Evolutionary conservation across 2,888 invertebrate species (phyloP), one percentile per base, ranked within the genome.

Genomic region (Pristionchus entomophagus): DNA sequence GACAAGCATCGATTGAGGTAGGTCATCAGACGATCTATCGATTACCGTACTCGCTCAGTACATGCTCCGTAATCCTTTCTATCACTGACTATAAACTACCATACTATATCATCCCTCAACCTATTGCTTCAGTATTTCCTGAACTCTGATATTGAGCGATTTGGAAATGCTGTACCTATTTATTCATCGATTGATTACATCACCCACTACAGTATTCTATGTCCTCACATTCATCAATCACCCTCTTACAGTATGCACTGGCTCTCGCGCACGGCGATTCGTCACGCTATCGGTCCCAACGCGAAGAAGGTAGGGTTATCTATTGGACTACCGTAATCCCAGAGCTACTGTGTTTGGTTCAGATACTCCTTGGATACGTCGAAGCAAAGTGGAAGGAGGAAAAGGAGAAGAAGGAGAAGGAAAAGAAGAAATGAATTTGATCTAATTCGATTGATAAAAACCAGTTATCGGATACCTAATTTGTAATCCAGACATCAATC

Each of bases 241-340:
- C n/a, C n/a, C n/a, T n/a, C 78, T 19, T 80, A 51, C 78, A 80
- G 78, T 80, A 80, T 80, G 78, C 78, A 80, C 51, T 80, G 78
- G 78, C 78, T 80, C 19, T 80, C 78, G 51, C 78, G 78, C 78
- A 51, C 78, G 51, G 51, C 51, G 32, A 80, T 80, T 35, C 78
- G 78, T 26, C 51, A 51, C 78, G 49, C 78, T 49, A 80, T 80
- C 17, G 78, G 78, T 80, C 78, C 78, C 78, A 80, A 49, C 29
- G 78, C 51, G 78, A 80, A 80, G 51, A 80, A 80, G 78, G 78
- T 80, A 6, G 4, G 73, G 12, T 0, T 41, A 73, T 73, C 45
- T n/a, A 73, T 73, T 41, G 73, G 19, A 32, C n/a, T 73, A 73
- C 73, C n/a, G 73, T 73, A 45, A 2, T 22, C 56, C 56, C n/a